phyloP scores from a whole-genome alignment of 2,888 invertebrate genomes.

The Geophilus truncorum region DNA sequence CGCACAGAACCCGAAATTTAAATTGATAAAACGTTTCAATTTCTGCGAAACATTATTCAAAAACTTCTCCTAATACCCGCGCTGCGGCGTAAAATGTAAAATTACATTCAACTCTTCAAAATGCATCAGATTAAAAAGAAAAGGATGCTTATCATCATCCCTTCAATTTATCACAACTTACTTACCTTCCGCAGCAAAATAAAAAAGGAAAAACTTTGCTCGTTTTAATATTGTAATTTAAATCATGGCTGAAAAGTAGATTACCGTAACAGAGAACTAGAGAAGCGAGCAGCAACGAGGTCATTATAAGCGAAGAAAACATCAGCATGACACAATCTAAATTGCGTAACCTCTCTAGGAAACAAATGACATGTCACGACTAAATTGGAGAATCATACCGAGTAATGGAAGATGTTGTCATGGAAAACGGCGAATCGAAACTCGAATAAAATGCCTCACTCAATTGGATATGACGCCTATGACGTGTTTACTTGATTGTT shows the following conservation, averaged over 20 bases:
- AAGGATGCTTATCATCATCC: no score
- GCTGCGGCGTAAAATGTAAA: no score
- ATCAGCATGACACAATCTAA: neutral
- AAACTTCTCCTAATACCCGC: no score
- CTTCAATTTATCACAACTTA: no score
- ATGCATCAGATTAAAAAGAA: no score
- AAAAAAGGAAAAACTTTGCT: no score
- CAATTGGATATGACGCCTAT: neutral
- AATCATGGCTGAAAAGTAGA: neutral
- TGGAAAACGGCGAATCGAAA: neutral
- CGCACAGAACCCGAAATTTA: neutral
- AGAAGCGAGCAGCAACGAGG: neutral
- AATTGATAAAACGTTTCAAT: neutral
- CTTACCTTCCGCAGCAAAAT: neutral
- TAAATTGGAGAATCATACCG: neutral
- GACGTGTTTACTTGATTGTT: conserved; percentile 9
- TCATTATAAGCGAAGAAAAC: neutral
- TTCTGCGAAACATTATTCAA: neutral
- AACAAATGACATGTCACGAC: neutral
- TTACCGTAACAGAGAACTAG: neutral
- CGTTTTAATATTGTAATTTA: neutral
- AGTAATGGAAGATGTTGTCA: neutral
- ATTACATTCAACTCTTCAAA: no score
- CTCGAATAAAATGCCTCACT: conserved; percentile 20
- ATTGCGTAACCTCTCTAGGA: neutral